These are phyloP conservation scores for Picus viridis DNA, from an alignment of 2,797 vertebrate genomes.

Conservation along the genomic window DNA sequence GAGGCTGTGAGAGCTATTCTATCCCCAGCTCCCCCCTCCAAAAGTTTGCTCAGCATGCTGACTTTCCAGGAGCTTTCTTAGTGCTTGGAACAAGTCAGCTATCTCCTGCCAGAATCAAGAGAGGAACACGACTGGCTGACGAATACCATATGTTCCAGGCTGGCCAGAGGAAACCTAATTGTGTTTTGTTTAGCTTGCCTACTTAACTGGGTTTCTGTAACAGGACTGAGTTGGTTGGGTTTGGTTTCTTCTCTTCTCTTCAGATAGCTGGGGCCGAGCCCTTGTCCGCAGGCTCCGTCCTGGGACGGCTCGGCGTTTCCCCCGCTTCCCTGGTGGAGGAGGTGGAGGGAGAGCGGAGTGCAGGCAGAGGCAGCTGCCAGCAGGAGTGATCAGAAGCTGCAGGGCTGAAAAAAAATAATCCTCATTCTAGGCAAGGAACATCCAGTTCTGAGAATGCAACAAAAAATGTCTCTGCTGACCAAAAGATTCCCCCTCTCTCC, in stretches of 20 bases:
- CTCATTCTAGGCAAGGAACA: slow-evolving; percentile 3
- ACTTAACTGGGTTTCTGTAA: slow-evolving; percentile 62
- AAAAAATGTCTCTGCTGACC: not conserved
- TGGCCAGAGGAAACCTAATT: slow-evolving; percentile 69
- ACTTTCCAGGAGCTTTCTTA: slow-evolving; percentile 73
- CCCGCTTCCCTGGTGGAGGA: not conserved
- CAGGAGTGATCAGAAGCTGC: slow-evolving; percentile 4
- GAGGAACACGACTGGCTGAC: slow-evolving; percentile 68
- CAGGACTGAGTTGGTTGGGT: not conserved
- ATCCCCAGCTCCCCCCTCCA: slow-evolving; percentile 53
- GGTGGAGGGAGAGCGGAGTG: not conserved
- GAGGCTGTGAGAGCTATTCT: slow-evolving; percentile 54
- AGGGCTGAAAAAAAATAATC: no score
- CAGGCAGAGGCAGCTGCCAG: not conserved
- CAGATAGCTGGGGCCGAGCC: not conserved
- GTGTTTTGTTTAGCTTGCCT: slow-evolving; percentile 69
- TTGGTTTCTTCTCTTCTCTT: not conserved
- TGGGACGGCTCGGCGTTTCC: not conserved
- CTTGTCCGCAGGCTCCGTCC: not conserved
- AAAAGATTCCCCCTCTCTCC: not conserved
- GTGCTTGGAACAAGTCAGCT: slow-evolving; percentile 67
- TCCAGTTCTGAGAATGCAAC: slow-evolving; percentile 29
- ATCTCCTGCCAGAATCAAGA: slow-evolving; percentile 59
- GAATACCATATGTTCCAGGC: slow-evolving; percentile 71
- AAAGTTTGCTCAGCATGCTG: slow-evolving; percentile 72